A percentile compares a stretch with the other conserved stretches of the same genome.
These are phyloP conservation scores for Falco punctatus DNA, from an alignment of 2,113 vertebrate species.

Conservation along the genomic window DNA sequence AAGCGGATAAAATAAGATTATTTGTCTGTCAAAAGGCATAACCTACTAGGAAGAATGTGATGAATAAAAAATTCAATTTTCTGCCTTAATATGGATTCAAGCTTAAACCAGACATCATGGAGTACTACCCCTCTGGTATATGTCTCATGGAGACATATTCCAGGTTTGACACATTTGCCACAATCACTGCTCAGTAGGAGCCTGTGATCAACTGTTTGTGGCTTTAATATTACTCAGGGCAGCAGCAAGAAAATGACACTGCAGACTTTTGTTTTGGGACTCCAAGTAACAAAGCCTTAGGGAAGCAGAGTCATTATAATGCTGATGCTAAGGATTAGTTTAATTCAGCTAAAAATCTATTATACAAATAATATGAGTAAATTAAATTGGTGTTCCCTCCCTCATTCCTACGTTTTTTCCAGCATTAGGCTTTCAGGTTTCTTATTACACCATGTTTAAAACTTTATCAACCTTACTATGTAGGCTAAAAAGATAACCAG, in stretches of 20 bases:
- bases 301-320: not conserved
- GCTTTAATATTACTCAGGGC: not conserved
- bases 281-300: not conserved
- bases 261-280: not conserved
- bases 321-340: not conserved
- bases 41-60: not conserved
- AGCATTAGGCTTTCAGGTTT: not conserved
- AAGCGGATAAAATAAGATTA: not conserved
- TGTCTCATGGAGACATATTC: not conserved
- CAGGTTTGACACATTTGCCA: not conserved
- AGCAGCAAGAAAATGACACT: conserved; percentile 32
- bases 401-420: not conserved
- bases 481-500: not conserved
- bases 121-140: not conserved
- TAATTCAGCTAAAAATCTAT: not conserved
- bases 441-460: not conserved
- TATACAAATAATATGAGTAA: not conserved
- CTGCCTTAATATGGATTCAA: not conserved
- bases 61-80: not conserved
- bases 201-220: not conserved
- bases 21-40: not conserved
- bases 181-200: not conserved
- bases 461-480: not conserved
- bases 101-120: not conserved
- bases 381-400: not conserved